Conservation (phyloP, 2,113 vertebrate species). For the Cyanoliseus patagonus region DNA sequence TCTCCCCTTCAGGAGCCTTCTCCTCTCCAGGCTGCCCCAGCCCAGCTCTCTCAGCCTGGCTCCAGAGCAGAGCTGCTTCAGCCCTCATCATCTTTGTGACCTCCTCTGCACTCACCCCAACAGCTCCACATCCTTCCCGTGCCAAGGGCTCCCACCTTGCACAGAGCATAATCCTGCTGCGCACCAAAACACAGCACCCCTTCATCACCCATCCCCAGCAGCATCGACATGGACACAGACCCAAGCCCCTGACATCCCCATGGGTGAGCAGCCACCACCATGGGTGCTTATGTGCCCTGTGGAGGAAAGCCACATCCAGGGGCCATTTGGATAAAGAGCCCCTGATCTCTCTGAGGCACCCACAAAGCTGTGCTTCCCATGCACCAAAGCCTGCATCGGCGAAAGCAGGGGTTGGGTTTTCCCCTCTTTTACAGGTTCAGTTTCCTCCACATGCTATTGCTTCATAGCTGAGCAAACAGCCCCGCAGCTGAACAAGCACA, state of each 20-base stretch:
- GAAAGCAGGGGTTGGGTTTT: accelerated
- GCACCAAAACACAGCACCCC: accelerated
- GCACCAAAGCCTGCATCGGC: not conserved
- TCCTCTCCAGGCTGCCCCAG: too few species aligned
- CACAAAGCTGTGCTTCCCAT: accelerated
- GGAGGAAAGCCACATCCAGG: not conserved
- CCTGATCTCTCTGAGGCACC: not conserved
- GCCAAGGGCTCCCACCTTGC: too few species aligned
- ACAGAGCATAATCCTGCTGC: accelerated
- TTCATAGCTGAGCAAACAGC: constrained; percentile 53
- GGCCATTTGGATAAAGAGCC: not conserved
- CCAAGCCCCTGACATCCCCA: not conserved
- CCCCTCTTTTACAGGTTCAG: not conserved
- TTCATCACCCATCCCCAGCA: not conserved
- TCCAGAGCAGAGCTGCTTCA: not conserved
- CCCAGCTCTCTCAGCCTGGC: not conserved
- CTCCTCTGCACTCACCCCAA: not conserved
- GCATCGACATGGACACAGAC: not conserved
- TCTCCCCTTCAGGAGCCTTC: not conserved
- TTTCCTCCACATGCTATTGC: not conserved
- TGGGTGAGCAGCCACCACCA: not conserved
- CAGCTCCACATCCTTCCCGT: not conserved
- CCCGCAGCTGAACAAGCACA: not conserved
- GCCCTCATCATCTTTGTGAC: not conserved
- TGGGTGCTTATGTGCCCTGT: accelerated